Conservation (phyloP, 2,113 vertebrate species). For the Otus sunia region DNA sequence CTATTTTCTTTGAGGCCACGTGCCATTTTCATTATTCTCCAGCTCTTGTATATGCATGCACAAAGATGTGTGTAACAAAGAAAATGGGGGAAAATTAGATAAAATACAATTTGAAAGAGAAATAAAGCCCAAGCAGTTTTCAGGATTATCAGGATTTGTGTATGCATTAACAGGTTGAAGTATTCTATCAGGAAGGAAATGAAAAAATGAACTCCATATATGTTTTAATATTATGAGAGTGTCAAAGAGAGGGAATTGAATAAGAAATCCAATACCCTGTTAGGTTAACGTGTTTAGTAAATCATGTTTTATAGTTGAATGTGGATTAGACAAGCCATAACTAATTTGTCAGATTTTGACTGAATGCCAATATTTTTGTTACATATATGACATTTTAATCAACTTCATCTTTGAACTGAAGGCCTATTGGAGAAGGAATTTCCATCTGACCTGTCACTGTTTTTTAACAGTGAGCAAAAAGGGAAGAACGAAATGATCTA, state of each 20-base stretch:
- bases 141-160: conserved; percentile 21
- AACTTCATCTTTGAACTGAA: conserved; percentile 16
- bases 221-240: background rate
- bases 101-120: conserved; percentile 23
- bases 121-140: background rate
- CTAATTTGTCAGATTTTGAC: conserved; percentile 53
- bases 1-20: background rate
- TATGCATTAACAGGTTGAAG: background rate
- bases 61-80: background rate
- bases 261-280: conserved; percentile 27
- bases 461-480: background rate
- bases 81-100: background rate
- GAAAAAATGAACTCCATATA: conserved; percentile 19
- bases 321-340: conserved; percentile 49
- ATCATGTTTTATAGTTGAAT: conserved; percentile 21
- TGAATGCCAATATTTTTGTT: conserved; percentile 34
- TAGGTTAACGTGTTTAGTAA: background rate
- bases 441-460: background rate
- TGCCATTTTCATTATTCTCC: background rate
- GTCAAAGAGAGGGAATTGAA: background rate
- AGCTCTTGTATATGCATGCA: background rate
- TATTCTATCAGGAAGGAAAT: background rate
- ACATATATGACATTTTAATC: conserved; percentile 13
- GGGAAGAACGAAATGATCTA: background rate
- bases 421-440: background rate